phyloP scores from a whole-genome alignment of 2,888 invertebrate genomes.

The Troides helena region DNA sequence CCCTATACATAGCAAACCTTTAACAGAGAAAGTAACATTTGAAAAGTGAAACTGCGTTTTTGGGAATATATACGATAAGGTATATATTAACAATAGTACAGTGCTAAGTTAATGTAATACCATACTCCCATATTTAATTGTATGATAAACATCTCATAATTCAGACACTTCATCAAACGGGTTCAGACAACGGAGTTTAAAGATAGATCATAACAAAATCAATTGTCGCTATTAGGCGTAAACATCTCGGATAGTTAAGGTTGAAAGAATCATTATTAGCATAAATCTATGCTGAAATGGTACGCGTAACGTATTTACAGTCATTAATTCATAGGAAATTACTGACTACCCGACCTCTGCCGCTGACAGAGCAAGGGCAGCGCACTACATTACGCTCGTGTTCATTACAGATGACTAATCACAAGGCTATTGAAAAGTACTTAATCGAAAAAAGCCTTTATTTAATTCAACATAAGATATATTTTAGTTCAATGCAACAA shows the following conservation, averaged over 20 bases:
- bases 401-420: constrained; percentile 15
- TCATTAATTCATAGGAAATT: constrained; percentile 23
- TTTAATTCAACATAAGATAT: background rate
- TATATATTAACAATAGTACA: too few species aligned
- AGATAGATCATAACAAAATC: too few species aligned
- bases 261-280: constrained; percentile 9
- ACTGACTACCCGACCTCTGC: constrained; percentile 22
- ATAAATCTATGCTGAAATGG: constrained; percentile 7
- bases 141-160: too few species aligned
- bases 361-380: constrained; percentile 24
- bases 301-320: constrained; percentile 18
- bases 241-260: background rate
- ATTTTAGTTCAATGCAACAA: background rate
- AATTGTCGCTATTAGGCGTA: background rate
- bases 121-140: too few species aligned
- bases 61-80: too few species aligned
- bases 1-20: too few species aligned
- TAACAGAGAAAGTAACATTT: too few species aligned
- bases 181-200: too few species aligned
- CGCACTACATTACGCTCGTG: constrained; percentile 15
- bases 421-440: constrained; percentile 14
- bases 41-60: too few species aligned
- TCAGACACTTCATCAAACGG: too few species aligned
- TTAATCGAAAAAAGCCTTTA: constrained; percentile 8
- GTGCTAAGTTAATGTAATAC: too few species aligned